These are phyloP conservation scores for Malurus leucopterus DNA, from an alignment of 2,797 vertebrate species.

Conservation along the genomic window DNA sequence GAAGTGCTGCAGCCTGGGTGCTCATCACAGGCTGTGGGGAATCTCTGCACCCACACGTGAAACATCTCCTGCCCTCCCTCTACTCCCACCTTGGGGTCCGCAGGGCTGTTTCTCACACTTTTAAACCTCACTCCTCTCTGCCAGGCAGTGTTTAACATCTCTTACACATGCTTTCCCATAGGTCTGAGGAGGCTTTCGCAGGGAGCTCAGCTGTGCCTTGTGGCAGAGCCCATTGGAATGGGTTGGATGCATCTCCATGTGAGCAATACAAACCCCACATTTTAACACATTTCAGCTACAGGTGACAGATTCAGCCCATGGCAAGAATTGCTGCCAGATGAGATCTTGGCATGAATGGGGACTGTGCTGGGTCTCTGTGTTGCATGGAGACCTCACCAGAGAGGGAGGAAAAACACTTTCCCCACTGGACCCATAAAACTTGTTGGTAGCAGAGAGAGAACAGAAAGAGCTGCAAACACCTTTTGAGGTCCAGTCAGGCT, in stretches of 20 bases:
- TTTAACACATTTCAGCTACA: background rate
- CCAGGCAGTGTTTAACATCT: background rate
- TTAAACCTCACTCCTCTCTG: background rate
- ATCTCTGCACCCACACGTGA: background rate
- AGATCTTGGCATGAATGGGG: background rate
- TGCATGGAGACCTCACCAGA: background rate
- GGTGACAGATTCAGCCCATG: background rate
- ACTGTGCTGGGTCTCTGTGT: background rate
- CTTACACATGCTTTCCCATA: background rate
- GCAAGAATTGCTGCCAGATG: background rate
- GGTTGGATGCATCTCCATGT: background rate
- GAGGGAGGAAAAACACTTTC: fast-evolving
- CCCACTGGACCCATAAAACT: background rate
- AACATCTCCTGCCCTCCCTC: background rate
- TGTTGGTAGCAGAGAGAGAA: background rate
- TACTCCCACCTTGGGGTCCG: background rate
- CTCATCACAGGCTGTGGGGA: fast-evolving
- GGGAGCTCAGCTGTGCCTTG: background rate
- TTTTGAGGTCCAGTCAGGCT: background rate
- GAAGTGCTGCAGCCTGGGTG: background rate
- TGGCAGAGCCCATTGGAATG: fast-evolving
- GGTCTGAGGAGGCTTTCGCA: background rate
- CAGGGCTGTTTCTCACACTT: background rate
- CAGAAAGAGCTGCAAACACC: background rate
- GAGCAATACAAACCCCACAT: background rate